Base-by-base conservation (phyloP, 2,888 invertebrate species). In the Rhingia rostrata region DNA sequence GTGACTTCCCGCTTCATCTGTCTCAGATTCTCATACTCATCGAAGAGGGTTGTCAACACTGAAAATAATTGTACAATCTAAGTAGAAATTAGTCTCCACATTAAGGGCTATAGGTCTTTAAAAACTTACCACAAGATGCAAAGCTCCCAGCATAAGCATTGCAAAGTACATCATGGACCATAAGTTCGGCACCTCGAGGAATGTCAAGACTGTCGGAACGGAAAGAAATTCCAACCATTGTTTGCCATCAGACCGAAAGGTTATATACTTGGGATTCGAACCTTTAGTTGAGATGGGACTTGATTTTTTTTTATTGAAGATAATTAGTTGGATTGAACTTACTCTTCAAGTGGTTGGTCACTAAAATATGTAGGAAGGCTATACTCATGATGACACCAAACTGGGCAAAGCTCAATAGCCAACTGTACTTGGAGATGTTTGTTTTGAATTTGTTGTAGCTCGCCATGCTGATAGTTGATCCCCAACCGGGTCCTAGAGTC, bases 361-460 rank as follows among this genome's bases (percentile, higher is more conserved):
- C 80, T 22, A 84, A 32, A 1, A 80, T 84, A 39, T 84, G 95
- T 94, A 66, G 94, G 92, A 35, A 93, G 93, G 64, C 96, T 93
- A 3, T 95, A 93, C 79, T 32, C 22, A 82, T 69, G 7, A 86
- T 37, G 3, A 86, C 67, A 10, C 12, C 51, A 22, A 86, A 82
- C 3, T 86, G 86, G 0, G 67, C 82, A 9, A 82, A 9, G 6
- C 82, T 77, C n/a, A 86, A 37, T 5, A 86, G 67, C 82, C 86
- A 86, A 49, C 86, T 86, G 39, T 86, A 86, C 14, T 53, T 72
- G n/a, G 82, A 82, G 12, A 84, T 75, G 10, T 86, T 84, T 41
- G 83, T 86, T 12, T 80, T 79, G 54, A 86, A 84, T 12, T 39
- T 32, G 22, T 86, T 86, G 53, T 79, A 86, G 45, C 86, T 86